These are phyloP conservation scores for Zaprionus tsacasi DNA, from an alignment of 1,140 invertebrate genomes.

Conservation along the genomic window DNA sequence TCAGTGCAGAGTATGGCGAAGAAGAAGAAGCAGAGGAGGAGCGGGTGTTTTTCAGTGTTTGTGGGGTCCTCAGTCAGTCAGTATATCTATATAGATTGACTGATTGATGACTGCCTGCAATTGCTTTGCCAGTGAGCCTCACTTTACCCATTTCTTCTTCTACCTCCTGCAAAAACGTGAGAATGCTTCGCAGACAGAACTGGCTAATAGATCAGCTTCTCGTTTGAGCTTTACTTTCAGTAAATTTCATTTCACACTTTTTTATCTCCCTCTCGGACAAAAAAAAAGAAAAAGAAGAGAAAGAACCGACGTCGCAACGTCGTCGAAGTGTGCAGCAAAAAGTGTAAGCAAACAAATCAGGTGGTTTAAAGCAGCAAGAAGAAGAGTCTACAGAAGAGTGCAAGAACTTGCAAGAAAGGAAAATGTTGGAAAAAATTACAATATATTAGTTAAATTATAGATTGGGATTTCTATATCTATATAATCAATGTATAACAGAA, in stretches of 20 bases:
- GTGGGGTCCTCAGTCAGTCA: conserved; percentile 8
- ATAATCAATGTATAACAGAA: too few species aligned
- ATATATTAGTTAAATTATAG: too few species aligned
- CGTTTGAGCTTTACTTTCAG: conserved; percentile 22
- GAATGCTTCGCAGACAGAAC: conserved; percentile 12
- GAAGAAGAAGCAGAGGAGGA: neutral
- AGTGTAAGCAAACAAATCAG: neutral
- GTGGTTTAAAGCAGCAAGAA: neutral
- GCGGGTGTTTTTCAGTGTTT: neutral
- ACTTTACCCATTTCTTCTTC: neutral
- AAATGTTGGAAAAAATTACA: neutral
- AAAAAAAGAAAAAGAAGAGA: neutral
- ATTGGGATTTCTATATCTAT: too few species aligned
- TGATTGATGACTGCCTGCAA: conserved; percentile 47
- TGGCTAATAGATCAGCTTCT: conserved; percentile 26
- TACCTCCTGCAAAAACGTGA: conserved; percentile 17
- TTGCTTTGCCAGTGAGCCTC: neutral
- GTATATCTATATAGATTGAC: conserved; percentile 36
- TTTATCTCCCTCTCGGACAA: neutral
- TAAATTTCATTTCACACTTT: conserved; percentile 12
- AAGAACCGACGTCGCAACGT: neutral
- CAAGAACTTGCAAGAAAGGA: neutral
- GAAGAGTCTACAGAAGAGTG: neutral
- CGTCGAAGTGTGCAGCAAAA: neutral
- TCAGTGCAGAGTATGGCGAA: conserved; percentile 3